These are phyloP conservation scores for Stenotaenia linearis DNA, from an alignment of 2,888 invertebrate species.

Conservation along the genomic window DNA sequence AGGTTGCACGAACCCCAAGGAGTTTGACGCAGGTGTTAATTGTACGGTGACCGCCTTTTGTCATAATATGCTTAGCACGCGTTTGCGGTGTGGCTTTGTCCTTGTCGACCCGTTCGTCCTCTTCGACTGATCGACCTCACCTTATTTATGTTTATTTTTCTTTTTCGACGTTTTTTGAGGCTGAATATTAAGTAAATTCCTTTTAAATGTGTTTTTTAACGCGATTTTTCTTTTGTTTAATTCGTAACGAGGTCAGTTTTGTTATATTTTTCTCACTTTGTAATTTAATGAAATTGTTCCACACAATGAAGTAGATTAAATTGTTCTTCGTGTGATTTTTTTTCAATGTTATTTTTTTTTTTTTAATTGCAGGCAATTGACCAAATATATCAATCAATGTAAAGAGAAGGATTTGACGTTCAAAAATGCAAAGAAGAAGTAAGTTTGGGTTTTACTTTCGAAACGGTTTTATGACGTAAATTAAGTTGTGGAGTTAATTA, in stretches of 20 bases:
- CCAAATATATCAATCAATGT: conserved; percentile 40
- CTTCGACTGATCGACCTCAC: conserved; percentile 3
- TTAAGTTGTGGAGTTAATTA: background rate
- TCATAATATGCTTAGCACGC: background rate
- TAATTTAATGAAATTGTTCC: background rate
- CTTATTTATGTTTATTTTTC: background rate
- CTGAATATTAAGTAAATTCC: background rate
- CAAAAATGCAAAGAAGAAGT: conserved; percentile 19
- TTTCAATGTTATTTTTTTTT: background rate
- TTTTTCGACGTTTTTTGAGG: background rate
- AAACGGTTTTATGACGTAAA: background rate
- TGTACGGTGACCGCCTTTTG: background rate
- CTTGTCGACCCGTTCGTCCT: background rate
- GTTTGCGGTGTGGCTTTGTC: background rate
- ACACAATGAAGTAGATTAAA: background rate
- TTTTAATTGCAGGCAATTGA: conserved; percentile 38
- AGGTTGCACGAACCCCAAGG: background rate
- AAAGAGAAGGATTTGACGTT: conserved; percentile 33
- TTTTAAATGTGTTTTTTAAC: background rate
- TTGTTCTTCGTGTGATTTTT: background rate
- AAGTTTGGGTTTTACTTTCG: background rate
- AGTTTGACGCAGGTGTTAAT: background rate
- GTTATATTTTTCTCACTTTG: background rate
- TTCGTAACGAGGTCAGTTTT: background rate
- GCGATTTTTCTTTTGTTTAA: background rate